Percentiles rank a stretch among this genome's conserved stretches.
Conservation (phyloP, 2,797 vertebrate species). For the Cossypha niveicapilla region DNA sequence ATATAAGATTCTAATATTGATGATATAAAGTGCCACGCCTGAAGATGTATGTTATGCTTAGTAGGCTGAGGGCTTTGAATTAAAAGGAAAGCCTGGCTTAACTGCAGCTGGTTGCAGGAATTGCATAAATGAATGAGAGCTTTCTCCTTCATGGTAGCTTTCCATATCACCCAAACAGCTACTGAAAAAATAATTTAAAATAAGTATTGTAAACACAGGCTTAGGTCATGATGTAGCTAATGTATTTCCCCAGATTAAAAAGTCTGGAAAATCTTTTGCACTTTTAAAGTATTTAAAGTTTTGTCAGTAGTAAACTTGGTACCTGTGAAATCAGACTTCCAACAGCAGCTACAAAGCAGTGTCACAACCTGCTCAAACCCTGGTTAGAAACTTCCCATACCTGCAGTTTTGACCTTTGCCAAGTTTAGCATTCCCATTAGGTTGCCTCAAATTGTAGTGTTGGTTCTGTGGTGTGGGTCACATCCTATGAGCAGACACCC, state of each 20-base stretch:
- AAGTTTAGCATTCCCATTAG: background rate
- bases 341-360: fast-evolving
- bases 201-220: background rate
- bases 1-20: background rate
- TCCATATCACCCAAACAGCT: background rate
- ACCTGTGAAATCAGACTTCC: background rate
- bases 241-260: background rate
- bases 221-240: background rate
- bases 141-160: background rate
- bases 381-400: background rate
- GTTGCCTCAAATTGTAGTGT: background rate
- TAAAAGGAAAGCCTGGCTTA: background rate
- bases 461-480: background rate
- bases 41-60: background rate
- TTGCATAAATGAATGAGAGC: background rate
- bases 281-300: background rate
- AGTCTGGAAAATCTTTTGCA: background rate
- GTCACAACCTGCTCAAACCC: background rate
- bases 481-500: background rate
- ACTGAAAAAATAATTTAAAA: background rate
- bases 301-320: background rate
- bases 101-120: background rate
- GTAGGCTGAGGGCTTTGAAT: background rate
- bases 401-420: background rate
- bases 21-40: background rate